These are phyloP conservation scores for Neodiprion virginianus DNA, from an alignment of 1,140 invertebrate genomes.

Conservation along the genomic window DNA sequence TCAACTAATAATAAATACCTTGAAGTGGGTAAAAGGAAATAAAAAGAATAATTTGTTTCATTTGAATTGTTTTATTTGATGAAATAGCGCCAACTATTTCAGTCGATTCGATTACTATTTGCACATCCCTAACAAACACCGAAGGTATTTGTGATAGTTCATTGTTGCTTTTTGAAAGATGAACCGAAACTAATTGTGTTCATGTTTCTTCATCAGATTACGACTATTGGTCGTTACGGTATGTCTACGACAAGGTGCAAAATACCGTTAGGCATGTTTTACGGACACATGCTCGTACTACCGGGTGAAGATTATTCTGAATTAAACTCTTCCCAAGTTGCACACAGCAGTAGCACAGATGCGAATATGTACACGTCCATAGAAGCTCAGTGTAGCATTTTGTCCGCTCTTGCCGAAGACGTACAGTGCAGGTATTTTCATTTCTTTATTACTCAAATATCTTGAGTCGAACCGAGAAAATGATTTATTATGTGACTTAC, in stretches of 20 bases:
- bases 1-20: too few relatives aligned
- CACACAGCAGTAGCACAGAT: conserved; percentile 47
- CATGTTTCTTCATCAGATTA: conserved; percentile 66
- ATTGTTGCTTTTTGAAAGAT: conserved; percentile 2
- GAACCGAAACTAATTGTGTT: background rate
- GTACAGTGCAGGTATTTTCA: conserved; percentile 74
- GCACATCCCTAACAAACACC: background rate
- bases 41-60: too few relatives aligned
- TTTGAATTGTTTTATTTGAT: too few relatives aligned
- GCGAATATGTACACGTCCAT: conserved; percentile 55
- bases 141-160: background rate
- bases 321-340: conserved; percentile 48
- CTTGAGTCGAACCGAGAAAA: too few relatives aligned
- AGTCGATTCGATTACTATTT: background rate
- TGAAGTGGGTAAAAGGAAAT: too few relatives aligned
- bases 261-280: conserved; percentile 91
- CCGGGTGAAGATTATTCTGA: conserved; percentile 71
- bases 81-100: too few relatives aligned
- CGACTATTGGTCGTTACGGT: conserved; percentile 87
- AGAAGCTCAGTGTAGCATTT: conserved; percentile 64
- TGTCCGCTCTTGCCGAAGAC: conserved; percentile 74
- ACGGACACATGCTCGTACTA: conserved; percentile 83
- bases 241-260: conserved; percentile 88
- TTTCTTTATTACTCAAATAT: conserved; percentile 44
- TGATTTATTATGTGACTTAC: too few relatives aligned